Evolutionary conservation across 2,113 vertebrate species (phyloP).

Genomic region (Synchiropus splendidus): DNA sequence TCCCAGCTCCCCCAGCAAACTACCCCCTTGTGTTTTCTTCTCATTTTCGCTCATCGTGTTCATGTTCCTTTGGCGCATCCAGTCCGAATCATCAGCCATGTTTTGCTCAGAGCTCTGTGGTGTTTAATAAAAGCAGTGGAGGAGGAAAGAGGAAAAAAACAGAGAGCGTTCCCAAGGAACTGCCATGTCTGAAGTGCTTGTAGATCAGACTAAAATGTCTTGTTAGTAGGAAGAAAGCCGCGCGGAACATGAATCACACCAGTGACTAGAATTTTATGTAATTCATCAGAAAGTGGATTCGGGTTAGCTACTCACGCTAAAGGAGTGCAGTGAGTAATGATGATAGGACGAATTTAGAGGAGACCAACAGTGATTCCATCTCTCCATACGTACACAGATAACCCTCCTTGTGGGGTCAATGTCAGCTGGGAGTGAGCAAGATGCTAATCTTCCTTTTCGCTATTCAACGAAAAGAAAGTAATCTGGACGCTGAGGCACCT

Average conservation of each 20-base stretch:
- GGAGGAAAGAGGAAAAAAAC: too few relatives aligned
- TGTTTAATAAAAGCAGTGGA: constrained; percentile 35
- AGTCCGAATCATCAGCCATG: constrained; percentile 29
- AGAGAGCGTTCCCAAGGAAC: too few relatives aligned
- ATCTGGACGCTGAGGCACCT: too few relatives aligned
- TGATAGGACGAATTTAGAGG: too few relatives aligned
- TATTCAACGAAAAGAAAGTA: too few relatives aligned
- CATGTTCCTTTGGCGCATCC: constrained; percentile 17
- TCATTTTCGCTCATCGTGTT: constrained; percentile 18
- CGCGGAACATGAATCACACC: background rate
- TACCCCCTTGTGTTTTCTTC: constrained; percentile 16
- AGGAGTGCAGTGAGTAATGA: too few relatives aligned
- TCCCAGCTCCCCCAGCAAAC: constrained; percentile 26
- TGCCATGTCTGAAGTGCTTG: constrained; percentile 22
- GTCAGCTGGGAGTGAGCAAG: too few relatives aligned
- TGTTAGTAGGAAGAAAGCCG: background rate
- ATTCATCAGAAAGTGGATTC: background rate
- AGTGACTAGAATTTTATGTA: background rate
- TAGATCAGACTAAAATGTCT: constrained; percentile 1
- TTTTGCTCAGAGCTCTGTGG: constrained; percentile 30
- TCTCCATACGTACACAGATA: too few relatives aligned
- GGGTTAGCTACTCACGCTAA: background rate
- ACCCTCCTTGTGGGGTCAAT: too few relatives aligned
- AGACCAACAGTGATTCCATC: too few relatives aligned
- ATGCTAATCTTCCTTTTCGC: too few relatives aligned